These are phyloP conservation scores for Apamea monoglypha DNA, from an alignment of 2,888 invertebrate species.

Conservation along the genomic window DNA sequence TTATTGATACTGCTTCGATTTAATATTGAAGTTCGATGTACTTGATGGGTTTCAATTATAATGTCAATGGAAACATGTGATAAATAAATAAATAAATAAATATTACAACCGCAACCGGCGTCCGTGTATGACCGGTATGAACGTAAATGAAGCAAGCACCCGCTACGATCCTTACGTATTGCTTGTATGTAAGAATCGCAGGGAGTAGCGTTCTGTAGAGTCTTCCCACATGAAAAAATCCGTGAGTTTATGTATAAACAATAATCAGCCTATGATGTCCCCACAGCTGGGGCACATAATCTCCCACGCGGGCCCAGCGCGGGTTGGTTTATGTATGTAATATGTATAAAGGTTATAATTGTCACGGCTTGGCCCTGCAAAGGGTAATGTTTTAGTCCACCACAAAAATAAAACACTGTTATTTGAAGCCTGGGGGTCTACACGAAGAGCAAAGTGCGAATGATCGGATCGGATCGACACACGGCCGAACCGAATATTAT, in stretches of 20 bases:
- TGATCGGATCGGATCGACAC: too few species aligned
- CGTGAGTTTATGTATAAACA: neutral
- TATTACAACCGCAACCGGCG: neutral
- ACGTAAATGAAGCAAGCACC: neutral
- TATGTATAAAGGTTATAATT: neutral
- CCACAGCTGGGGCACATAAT: neutral
- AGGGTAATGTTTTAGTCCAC: neutral
- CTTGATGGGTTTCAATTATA: neutral
- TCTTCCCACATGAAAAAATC: neutral
- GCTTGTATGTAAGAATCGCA: neutral
- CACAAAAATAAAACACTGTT: neutral
- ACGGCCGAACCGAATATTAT: too few species aligned
- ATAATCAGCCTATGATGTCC: too few species aligned
- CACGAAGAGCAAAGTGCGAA: too few species aligned
- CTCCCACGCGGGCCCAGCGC: too few species aligned
- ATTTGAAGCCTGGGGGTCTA: neutral
- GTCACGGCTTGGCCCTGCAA: neutral
- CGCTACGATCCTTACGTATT: too few species aligned
- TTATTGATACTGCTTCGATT: slow-evolving; percentile 28
- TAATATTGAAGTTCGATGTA: slow-evolving; percentile 33
- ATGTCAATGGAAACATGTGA: too few species aligned
- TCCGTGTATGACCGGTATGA: neutral
- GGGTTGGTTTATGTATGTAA: neutral
- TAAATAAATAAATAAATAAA: too few species aligned
- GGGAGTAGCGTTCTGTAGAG: neutral